A percentile compares a stretch with the other conserved stretches of the same genome.
These are phyloP conservation scores for Eptesicus fuscus DNA, from an alignment of 2,113 vertebrate genomes.

Conservation along the genomic window DNA sequence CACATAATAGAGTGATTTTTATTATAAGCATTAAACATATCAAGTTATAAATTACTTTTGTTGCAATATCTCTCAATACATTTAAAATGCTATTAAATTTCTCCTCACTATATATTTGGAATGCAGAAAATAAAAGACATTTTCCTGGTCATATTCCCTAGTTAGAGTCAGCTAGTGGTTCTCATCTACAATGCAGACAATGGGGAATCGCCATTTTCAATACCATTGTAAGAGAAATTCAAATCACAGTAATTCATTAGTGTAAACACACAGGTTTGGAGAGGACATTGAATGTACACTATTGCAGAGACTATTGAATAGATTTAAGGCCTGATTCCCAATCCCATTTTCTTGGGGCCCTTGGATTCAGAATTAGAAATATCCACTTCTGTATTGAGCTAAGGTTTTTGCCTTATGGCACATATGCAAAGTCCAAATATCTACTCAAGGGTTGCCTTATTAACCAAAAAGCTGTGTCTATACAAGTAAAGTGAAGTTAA, in stretches of 20 bases:
- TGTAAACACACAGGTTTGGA: not conserved
- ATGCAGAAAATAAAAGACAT: not conserved
- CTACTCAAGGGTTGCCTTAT: not conserved
- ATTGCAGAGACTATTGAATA: not conserved
- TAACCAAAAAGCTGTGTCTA: not conserved
- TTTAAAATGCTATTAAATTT: constrained; percentile 22
- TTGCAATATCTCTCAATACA: not conserved
- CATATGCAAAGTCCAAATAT: not conserved
- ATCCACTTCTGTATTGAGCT: not conserved
- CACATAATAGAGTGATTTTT: not conserved
- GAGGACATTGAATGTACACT: not conserved
- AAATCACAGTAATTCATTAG: not conserved
- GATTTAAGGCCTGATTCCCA: not conserved
- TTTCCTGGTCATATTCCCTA: not conserved
- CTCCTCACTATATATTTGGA: not conserved
- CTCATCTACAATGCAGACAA: not conserved
- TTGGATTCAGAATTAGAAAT: not conserved
- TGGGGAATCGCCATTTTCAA: not conserved
- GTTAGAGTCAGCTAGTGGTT: not conserved
- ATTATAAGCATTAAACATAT: constrained; percentile 6
- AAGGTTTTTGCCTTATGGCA: not conserved
- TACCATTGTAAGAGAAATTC: not conserved
- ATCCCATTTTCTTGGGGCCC: not conserved
- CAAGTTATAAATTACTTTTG: constrained; percentile 31
- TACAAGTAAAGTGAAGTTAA: not conserved